Percentiles rank a stretch among this genome's conserved stretches.
These are phyloP conservation scores for Eptatretus atami DNA, from an alignment of 2,797 vertebrate genomes.

Conservation along the genomic window DNA sequence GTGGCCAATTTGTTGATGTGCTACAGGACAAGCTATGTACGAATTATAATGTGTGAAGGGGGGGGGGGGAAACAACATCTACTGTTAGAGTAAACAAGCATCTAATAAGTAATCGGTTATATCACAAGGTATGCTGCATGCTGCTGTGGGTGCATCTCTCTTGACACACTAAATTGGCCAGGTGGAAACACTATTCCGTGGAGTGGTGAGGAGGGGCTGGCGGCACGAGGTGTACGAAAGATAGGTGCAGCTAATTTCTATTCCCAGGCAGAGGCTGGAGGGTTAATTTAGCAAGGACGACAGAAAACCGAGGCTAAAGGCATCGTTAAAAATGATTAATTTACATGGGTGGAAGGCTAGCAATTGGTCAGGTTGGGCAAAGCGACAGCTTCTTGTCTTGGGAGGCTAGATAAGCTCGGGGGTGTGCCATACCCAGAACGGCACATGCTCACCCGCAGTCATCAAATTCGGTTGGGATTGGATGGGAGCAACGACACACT, in stretches of 20 bases:
- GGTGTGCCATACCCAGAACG: no score
- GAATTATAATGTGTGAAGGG: no score
- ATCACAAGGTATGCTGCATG: background rate
- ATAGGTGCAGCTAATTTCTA: conserved; percentile 2
- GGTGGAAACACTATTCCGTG: background rate
- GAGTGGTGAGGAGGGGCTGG: background rate
- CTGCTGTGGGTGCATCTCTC: background rate
- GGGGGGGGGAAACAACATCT: background rate
- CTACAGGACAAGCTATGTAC: no score
- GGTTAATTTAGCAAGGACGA: conserved; percentile 3
- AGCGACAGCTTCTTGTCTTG: no score
- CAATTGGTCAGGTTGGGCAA: no score
- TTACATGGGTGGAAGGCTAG: no score
- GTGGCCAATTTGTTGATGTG: no score
- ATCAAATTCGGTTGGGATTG: no score
- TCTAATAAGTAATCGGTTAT: conserved; percentile 5
- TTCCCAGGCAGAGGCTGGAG: conserved; percentile 3
- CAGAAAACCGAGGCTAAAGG: conserved; percentile 3
- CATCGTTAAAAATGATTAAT: conserved; percentile 6
- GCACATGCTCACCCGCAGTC: no score
- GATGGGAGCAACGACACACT: no score
- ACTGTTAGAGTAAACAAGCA: background rate
- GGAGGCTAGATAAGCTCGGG: no score
- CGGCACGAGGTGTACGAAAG: background rate
- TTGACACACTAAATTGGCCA: background rate